Percentiles rank a stretch among this genome's conserved stretches.
Conservation (phyloP, 2,113 vertebrate species). For the Erpornis zantholeuca region DNA sequence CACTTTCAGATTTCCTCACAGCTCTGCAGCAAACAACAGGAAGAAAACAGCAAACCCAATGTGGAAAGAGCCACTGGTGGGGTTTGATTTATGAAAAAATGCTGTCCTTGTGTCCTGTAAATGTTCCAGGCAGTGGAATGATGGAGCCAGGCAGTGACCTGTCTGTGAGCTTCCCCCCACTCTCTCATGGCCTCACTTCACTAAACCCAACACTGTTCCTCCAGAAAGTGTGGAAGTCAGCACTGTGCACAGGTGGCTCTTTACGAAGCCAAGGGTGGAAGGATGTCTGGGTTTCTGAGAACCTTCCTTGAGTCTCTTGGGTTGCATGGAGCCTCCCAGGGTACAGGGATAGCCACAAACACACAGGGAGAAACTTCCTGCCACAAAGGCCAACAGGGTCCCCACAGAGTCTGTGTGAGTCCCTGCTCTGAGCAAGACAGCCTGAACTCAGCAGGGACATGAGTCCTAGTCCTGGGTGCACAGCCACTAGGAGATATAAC, state of each 20-base stretch:
- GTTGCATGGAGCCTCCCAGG: not conserved
- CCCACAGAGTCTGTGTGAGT: not conserved
- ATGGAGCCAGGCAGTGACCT: not conserved
- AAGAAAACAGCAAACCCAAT: not conserved
- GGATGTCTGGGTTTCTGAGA: not conserved
- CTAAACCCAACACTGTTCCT: not conserved
- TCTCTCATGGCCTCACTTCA: not conserved
- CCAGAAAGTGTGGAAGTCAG: not conserved
- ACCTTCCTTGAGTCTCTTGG: not conserved
- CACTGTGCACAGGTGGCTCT: not conserved
- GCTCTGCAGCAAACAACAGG: not conserved
- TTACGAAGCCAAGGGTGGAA: not conserved
- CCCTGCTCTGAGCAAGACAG: not conserved
- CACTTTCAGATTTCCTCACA: not conserved
- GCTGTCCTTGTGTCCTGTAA: not conserved
- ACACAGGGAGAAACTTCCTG: not conserved
- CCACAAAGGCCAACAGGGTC: rapidly evolving
- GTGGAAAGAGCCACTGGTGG: not conserved
- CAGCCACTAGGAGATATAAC: not conserved
- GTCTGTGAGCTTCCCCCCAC: not conserved
- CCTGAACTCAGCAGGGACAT: not conserved
- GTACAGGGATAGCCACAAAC: not conserved
- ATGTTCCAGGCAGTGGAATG: not conserved
- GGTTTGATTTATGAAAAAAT: not conserved
- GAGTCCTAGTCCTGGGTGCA: not conserved